Conservation (phyloP, 1,140 invertebrate genomes). For the Tetranychus cinnabarinus region DNA sequence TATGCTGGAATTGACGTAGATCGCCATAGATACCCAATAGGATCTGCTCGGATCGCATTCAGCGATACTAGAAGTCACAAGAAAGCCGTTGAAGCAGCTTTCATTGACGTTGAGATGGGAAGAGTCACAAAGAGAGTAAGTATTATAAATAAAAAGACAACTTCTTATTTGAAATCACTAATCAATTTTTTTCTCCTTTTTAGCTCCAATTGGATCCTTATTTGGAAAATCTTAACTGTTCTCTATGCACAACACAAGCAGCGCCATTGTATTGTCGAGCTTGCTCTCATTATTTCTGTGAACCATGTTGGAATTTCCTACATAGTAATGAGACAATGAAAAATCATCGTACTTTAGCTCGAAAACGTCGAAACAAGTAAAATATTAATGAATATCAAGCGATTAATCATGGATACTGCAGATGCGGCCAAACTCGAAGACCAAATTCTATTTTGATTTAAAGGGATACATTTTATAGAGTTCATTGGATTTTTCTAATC, state of each 20-base stretch:
- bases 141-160: not conserved
- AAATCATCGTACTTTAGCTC: slow-evolving; percentile 57
- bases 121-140: slow-evolving; percentile 77
- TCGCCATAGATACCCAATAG: slow-evolving; percentile 93
- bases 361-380: slow-evolving; percentile 21
- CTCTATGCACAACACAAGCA: slow-evolving; percentile 58
- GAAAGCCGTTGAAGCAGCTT: slow-evolving; percentile 73
- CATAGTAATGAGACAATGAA: slow-evolving; percentile 39
- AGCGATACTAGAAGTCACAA: slow-evolving; percentile 68
- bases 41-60: slow-evolving; percentile 80
- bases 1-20: slow-evolving; percentile 94
- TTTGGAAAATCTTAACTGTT: slow-evolving; percentile 78
- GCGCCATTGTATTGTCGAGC: slow-evolving; percentile 81
- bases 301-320: slow-evolving; percentile 65
- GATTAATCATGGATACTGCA: too few relatives aligned
- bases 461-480: too few relatives aligned
- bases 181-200: slow-evolving; percentile 12
- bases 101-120: slow-evolving; percentile 76
- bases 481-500: too few relatives aligned
- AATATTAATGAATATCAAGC: not conserved
- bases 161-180: not conserved
- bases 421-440: too few relatives aligned
- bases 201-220: slow-evolving; percentile 92
- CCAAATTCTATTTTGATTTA: too few relatives aligned
- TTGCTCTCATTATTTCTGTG: slow-evolving; percentile 81